phyloP scores from a whole-genome alignment of 2,113 vertebrate genomes.

The Elaphurus davidianus region DNA sequence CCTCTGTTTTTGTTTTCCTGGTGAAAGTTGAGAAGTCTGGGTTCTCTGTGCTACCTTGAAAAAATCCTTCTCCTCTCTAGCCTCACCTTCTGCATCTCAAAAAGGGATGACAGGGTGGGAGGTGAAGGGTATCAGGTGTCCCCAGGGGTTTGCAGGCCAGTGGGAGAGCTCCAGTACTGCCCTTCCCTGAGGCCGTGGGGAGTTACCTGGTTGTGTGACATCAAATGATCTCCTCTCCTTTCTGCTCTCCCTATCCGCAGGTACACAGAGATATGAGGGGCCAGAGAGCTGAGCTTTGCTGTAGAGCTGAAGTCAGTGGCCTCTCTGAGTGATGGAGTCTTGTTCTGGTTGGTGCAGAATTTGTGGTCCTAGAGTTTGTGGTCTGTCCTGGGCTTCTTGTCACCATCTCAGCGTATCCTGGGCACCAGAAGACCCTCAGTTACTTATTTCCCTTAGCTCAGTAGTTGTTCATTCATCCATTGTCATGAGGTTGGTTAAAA shows the following conservation, averaged over 20 bases:
- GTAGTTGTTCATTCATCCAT: not conserved
- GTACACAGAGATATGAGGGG: not conserved
- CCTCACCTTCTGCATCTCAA: not conserved
- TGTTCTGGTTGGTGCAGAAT: not conserved
- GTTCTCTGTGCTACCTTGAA: not conserved
- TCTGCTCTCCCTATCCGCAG: not conserved
- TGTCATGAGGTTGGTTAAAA: not conserved
- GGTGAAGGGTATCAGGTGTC: not conserved
- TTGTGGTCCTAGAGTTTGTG: not conserved
- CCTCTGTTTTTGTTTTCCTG: constrained; percentile 17
- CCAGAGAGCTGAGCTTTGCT: not conserved
- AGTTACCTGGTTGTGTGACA: not conserved
- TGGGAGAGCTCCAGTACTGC: not conserved
- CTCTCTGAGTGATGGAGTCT: not conserved
- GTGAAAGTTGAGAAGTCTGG: not conserved
- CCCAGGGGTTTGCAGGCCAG: not conserved
- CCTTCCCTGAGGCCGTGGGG: not conserved
- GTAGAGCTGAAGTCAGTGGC: not conserved
- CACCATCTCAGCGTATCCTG: not conserved
- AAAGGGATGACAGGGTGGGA: not conserved
- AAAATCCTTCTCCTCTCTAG: not conserved
- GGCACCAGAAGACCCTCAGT: not conserved
- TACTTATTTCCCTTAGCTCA: not conserved
- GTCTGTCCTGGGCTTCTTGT: not conserved
- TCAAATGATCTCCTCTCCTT: not conserved